Conservation (phyloP, 2,113 vertebrate genomes). For the Meles meles region DNA sequence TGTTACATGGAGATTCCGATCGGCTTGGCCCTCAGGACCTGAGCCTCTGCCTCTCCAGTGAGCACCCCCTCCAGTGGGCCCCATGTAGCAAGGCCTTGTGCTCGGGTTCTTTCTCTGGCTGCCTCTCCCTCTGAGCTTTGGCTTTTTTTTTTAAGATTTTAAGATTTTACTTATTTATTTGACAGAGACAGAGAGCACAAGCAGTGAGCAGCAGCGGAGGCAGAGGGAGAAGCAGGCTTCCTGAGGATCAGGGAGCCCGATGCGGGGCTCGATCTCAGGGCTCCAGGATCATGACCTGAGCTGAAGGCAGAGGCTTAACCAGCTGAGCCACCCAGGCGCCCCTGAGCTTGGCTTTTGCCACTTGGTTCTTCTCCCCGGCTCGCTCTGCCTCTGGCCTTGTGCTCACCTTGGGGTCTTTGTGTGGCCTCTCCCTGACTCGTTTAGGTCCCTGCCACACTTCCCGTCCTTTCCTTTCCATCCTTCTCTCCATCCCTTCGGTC, state of each 20-base stretch:
- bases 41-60: background rate
- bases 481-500: background rate
- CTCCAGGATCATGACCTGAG: too few species aligned
- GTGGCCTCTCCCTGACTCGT: background rate
- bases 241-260: too few species aligned
- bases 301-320: too few species aligned
- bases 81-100: background rate
- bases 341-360: background rate
- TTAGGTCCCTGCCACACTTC: background rate
- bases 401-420: background rate
- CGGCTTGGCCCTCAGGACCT: background rate
- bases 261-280: too few species aligned
- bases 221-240: too few species aligned
- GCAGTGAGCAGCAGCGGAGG: too few species aligned
- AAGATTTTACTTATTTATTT: too few species aligned
- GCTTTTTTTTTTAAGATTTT: too few species aligned
- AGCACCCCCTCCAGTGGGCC: background rate
- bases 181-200: too few species aligned
- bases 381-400: background rate
- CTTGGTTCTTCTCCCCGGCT: background rate
- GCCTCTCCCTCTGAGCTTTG: background rate
- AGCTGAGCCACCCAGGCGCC: too few species aligned
- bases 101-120: background rate
- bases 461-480: too few species aligned
- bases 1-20: background rate